phyloP scores from a whole-genome alignment of 35 echinoderm and acorn worm species.

The Heliocidaris tuberculata region DNA sequence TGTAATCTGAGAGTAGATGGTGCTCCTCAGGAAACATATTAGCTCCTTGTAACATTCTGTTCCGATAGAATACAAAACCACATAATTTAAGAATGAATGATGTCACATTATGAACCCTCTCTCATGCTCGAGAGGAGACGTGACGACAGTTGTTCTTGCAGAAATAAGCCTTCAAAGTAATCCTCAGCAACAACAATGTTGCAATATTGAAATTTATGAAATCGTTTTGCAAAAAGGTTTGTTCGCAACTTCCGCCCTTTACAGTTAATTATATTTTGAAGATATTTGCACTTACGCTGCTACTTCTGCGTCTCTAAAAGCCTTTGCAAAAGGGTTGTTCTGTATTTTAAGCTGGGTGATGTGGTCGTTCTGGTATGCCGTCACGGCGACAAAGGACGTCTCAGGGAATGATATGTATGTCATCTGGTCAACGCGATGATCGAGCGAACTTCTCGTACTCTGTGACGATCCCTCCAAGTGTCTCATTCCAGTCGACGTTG shows the following conservation, averaged over 20 bases:
- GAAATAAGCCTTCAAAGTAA: too few species aligned
- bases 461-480: not conserved
- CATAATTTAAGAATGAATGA: too few species aligned
- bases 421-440: not conserved
- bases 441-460: not conserved
- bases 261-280: not conserved
- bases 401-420: slow-evolving; percentile 56
- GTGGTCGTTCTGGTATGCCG: slow-evolving; percentile 91
- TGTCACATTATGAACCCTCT: too few species aligned
- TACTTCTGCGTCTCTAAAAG: slow-evolving; percentile 83
- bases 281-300: slow-evolving; percentile 62
- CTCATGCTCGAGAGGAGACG: too few species aligned
- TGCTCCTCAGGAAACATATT: not conserved
- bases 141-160: too few species aligned
- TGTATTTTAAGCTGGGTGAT: slow-evolving; percentile 95
- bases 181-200: too few species aligned
- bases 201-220: too few species aligned
- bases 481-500: not conserved
- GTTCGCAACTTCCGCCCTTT: too few species aligned
- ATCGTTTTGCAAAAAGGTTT: too few species aligned
- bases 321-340: slow-evolving; percentile 96
- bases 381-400: slow-evolving; percentile 84
- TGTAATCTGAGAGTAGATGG: not conserved
- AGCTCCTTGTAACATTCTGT: not conserved
- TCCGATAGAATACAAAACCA: not conserved